Percentiles rank a stretch among this genome's conserved stretches.
phyloP scores from a whole-genome alignment of 2,113 vertebrate species.

The Cephalophus harveyi region DNA sequence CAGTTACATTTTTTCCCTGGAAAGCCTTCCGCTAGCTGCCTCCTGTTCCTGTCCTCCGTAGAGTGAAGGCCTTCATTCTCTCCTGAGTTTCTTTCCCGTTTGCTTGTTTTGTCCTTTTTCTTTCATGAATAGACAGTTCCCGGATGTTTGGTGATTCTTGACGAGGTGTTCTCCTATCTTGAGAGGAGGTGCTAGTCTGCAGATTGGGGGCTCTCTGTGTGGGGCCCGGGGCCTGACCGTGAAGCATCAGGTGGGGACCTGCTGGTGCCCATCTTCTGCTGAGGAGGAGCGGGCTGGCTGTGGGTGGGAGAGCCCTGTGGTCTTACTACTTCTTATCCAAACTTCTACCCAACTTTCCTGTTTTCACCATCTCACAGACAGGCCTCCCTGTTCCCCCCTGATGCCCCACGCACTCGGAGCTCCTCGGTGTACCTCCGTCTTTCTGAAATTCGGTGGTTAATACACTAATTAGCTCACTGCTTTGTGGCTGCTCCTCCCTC shows the following conservation, averaged over 20 bases:
- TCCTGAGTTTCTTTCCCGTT: neutral
- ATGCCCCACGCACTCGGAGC: neutral
- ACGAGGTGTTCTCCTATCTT: neutral
- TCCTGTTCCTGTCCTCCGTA: rapidly evolving
- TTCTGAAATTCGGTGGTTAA: neutral
- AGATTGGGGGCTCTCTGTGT: neutral
- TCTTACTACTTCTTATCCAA: neutral
- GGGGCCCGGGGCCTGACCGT: neutral
- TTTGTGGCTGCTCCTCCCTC: neutral
- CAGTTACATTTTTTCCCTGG: neutral
- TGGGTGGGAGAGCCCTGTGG: neutral
- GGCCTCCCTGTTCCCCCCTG: neutral
- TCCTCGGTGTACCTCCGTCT: neutral
- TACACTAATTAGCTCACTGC: neutral
- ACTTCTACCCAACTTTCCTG: neutral
- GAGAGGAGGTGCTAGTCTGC: neutral
- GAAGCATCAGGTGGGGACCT: neutral
- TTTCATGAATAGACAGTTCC: neutral
- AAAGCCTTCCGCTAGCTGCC: neutral
- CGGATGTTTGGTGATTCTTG: neutral
- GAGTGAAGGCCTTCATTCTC: neutral
- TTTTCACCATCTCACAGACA: neutral
- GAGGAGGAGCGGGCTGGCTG: neutral
- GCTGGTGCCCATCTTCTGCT: neutral
- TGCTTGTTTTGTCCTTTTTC: neutral